phyloP scores from a whole-genome alignment of 2,797 vertebrate genomes.

The Alosa sapidissima region DNA sequence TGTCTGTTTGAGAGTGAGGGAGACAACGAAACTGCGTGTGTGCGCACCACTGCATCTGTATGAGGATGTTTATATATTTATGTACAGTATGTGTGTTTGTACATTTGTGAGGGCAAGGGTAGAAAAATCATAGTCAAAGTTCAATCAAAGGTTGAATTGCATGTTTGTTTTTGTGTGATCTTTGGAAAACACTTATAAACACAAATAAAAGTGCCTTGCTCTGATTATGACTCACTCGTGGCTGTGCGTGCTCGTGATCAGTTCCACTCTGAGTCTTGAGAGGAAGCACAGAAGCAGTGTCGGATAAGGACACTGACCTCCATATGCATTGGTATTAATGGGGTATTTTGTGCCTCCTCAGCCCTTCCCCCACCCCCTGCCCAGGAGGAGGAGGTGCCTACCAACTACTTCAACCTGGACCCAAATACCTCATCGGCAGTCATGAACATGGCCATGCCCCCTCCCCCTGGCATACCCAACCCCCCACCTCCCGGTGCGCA shows the following conservation, averaged over 20 bases:
- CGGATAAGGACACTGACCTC: neutral
- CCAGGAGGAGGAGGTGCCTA: conserved; percentile 88
- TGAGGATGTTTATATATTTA: neutral
- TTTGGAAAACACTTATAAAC: neutral
- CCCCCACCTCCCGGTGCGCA: conserved; percentile 89
- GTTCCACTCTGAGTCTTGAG: neutral
- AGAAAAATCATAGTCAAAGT: neutral
- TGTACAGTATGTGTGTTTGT: neutral
- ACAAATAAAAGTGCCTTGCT: neutral
- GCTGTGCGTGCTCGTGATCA: neutral
- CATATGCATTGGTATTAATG: neutral
- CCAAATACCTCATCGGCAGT: conserved; percentile 86
- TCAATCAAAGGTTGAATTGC: neutral
- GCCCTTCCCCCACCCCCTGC: conserved; percentile 91
- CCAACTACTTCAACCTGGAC: conserved; percentile 97
- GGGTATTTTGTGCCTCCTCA: conserved; percentile 54
- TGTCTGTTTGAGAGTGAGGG: no score
- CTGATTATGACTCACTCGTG: neutral
- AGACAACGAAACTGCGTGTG: neutral
- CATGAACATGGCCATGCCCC: conserved; percentile 91
- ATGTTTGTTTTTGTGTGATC: neutral
- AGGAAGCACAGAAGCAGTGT: neutral
- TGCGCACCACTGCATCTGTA: neutral
- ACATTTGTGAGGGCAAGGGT: neutral
- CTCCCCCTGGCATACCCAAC: conserved; percentile 89